phyloP scores from a whole-genome alignment of 2,113 vertebrate species.

The Lichenostomus cassidix region DNA sequence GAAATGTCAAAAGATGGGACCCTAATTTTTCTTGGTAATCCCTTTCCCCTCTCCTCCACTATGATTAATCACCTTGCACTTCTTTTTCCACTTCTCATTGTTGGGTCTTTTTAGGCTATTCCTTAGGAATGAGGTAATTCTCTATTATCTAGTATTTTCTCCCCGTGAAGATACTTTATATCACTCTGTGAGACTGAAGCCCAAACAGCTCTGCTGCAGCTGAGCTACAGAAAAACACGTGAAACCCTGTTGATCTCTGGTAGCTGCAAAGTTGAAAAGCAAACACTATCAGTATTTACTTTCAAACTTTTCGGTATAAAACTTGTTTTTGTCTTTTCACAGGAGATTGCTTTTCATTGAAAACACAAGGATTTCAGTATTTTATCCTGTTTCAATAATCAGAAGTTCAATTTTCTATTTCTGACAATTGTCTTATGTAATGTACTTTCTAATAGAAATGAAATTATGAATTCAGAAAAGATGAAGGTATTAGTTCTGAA shows the following conservation, averaged over 20 bases:
- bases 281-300: not conserved
- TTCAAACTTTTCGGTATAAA: not conserved
- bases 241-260: not conserved
- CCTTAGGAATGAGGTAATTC: not conserved
- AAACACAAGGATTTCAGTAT: not conserved
- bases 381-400: not conserved
- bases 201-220: not conserved
- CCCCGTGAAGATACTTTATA: not conserved
- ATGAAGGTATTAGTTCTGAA: not conserved
- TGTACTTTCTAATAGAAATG: not conserved
- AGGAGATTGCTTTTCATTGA: not conserved
- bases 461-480: not conserved
- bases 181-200: not conserved
- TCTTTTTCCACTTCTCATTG: not conserved
- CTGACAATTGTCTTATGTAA: not conserved
- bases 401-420: not conserved
- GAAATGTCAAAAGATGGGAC: not conserved
- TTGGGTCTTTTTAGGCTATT: not conserved
- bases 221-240: not conserved
- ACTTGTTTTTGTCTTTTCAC: not conserved
- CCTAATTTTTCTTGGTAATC: not conserved
- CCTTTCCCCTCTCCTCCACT: fast-evolving
- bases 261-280: not conserved
- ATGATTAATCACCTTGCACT: not conserved
- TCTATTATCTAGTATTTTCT: not conserved